phyloP scores from a whole-genome alignment of 2,797 vertebrate genomes.

The Hemibagrus guttatus region DNA sequence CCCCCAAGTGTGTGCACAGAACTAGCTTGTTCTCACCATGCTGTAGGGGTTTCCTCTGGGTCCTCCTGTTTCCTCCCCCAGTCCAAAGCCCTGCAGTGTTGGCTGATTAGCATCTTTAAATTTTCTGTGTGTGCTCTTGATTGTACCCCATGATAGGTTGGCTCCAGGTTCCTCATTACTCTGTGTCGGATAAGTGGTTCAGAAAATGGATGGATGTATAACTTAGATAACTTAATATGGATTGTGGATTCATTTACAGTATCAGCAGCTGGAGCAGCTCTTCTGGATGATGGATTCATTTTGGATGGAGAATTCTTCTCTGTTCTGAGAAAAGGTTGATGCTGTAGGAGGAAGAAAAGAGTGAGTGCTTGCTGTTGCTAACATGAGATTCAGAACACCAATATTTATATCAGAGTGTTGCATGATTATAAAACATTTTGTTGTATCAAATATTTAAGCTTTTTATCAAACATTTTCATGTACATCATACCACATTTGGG shows the following conservation, averaged over 20 bases:
- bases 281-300: conserved; percentile 3
- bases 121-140: too few species aligned
- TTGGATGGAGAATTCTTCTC: conserved; percentile 32
- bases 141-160: too few species aligned
- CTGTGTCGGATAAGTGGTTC: too few species aligned
- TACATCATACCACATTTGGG: conserved; percentile 6
- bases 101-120: too few species aligned
- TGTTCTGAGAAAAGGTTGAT: conserved; percentile 34
- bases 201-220: too few species aligned
- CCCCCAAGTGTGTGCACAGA: too few species aligned
- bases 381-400: neutral
- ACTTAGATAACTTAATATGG: too few species aligned
- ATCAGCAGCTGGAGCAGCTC: neutral
- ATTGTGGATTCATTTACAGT: conserved; percentile 4
- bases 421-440: neutral
- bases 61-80: too few species aligned
- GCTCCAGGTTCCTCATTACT: too few species aligned
- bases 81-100: too few species aligned
- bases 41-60: too few species aligned
- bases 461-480: neutral
- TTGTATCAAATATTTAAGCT: neutral
- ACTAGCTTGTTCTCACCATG: too few species aligned
- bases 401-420: neutral
- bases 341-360: neutral
- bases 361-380: neutral